Evolutionary conservation across 2,888 invertebrate species (phyloP).

Genomic region (Leucania comma): DNA sequence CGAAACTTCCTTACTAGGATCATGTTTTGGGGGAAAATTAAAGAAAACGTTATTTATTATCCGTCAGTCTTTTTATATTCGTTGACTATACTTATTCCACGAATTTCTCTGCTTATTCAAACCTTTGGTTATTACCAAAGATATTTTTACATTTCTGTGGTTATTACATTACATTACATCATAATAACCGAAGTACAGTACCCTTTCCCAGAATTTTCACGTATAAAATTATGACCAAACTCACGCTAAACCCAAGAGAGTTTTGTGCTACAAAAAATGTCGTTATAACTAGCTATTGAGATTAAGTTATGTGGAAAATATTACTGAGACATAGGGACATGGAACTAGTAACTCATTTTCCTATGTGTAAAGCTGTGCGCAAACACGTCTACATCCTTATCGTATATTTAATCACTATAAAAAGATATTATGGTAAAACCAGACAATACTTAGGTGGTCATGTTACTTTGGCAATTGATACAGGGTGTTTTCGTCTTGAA

Average conservation of each 20-base stretch:
- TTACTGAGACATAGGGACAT: constrained; percentile 24
- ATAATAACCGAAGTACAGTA: not conserved
- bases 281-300: constrained; percentile 1
- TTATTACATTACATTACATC: not conserved
- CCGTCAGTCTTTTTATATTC: too few species aligned
- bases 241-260: constrained; percentile 30
- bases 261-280: constrained; percentile 11
- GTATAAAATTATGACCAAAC: not conserved
- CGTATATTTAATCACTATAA: constrained; percentile 28
- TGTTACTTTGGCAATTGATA: constrained; percentile 13
- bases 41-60: too few species aligned
- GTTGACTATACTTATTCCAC: too few species aligned
- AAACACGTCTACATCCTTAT: constrained; percentile 29
- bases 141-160: too few species aligned
- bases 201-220: not conserved
- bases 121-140: too few species aligned
- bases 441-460: constrained; percentile 16
- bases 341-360: constrained; percentile 1
- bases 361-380: not conserved
- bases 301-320: constrained; percentile 21
- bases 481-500: constrained; percentile 4
- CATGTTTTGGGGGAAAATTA: too few species aligned
- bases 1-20: too few species aligned
- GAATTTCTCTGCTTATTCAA: too few species aligned
- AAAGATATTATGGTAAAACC: not conserved